Evolutionary conservation across 2,888 invertebrate species (phyloP), one percentile per base, ranked within the genome.

Genomic region (Drosophila phalerata): DNA sequence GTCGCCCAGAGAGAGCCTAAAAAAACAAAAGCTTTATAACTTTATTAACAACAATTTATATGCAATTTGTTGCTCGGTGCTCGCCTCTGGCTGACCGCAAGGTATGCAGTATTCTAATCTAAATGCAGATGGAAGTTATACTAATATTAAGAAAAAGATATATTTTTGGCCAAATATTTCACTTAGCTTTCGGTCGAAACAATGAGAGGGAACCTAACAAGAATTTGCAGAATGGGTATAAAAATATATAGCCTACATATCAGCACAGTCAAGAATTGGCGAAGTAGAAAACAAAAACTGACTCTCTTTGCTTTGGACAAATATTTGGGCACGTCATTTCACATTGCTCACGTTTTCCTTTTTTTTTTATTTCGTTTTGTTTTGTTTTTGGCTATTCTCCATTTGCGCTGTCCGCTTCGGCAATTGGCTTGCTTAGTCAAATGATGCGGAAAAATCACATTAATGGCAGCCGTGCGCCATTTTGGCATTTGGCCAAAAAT

Each of bases 391-490:
- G 10, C 19, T 40, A 22, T 11, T 63, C 45, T 47, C 38, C 42
- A 61, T 51, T 64, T 43, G 5, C 28, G 34, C 51, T 53, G 17
- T 30, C 8, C 28, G 61, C 61, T 3, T 58, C 48, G 72, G 53
- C 70, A 67, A 77, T 72, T 60, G 72, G 61, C 69, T 70, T 73
- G 75, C 25, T 65, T 71, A 64, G 68, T 75, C 72, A 88, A 88
- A 88, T 85, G 77, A 76, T 73, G 79, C 79, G 88, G 74, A 78
- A 85, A 78, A 85, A 88, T 88, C 79, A 83, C 85, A 85, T 88
- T 85, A 85, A 79, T 79, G 76, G 71, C 82, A 80, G 80, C 71
- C 73, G 76, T 77, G 86, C 78, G 65, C 40, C 55, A 60, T 68
- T 71, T 82, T 66, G 55, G 65, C 47, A 47, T 62, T 61, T 45